phyloP scores from a whole-genome alignment of 2,113 vertebrate species.

The Dinomys branickii region DNA sequence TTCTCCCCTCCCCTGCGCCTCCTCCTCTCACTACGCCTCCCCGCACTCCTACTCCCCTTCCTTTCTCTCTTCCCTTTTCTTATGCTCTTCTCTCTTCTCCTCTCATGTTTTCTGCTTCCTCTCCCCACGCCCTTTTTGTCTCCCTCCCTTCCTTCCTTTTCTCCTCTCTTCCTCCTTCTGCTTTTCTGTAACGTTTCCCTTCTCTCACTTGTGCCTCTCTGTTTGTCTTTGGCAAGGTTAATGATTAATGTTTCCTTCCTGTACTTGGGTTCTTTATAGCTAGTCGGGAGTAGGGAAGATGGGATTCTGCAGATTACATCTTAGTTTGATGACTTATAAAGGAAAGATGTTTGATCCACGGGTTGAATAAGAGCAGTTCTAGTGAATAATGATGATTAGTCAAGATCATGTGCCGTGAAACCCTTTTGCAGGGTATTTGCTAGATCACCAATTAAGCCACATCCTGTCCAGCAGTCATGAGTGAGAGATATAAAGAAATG shows the following conservation, averaged over 20 bases:
- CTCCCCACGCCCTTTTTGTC: no score
- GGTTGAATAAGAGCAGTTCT: neutral
- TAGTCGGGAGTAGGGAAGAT: no score
- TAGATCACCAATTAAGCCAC: no score
- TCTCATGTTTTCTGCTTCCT: no score
- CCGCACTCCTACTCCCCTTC: neutral
- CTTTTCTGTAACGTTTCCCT: neutral
- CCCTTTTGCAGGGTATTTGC: no score
- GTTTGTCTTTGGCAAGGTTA: neutral
- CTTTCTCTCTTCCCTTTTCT: no score
- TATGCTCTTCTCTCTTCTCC: no score
- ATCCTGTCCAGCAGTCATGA: neutral
- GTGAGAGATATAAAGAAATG: no score
- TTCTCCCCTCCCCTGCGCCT: fast-evolving
- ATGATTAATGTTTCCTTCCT: neutral
- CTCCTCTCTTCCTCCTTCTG: neutral
- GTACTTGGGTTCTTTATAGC: neutral
- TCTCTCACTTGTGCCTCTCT: neutral
- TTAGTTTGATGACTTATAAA: neutral
- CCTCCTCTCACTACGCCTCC: no score
- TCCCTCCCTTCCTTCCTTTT: neutral
- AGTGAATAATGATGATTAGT: neutral
- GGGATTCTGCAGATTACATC: neutral
- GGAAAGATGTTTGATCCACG: neutral
- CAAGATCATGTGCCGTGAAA: neutral